A percentile compares a stretch with the other conserved stretches of the same genome.
Evolutionary conservation across 1,140 invertebrate genomes (phyloP).

Genomic region (Drosophila eugracilis): DNA sequence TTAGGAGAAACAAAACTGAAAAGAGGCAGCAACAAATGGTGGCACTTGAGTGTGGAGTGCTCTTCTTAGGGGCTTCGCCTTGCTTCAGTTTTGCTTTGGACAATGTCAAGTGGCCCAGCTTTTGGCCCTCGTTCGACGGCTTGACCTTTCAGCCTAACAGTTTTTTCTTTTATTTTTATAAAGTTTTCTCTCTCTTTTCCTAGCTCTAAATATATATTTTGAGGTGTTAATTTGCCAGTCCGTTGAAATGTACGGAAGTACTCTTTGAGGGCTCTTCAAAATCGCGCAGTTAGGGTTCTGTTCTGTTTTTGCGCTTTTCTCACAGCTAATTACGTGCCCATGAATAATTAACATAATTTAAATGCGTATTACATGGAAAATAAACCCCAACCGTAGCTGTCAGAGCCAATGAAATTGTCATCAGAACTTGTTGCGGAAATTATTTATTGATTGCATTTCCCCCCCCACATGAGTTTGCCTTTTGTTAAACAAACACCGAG

Average conservation of each 20-base stretch:
- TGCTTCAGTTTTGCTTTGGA: constrained; percentile 31
- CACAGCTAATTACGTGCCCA: constrained; percentile 32
- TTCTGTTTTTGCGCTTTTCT: constrained; percentile 3
- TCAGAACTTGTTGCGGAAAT: constrained; percentile 71
- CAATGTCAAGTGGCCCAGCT: constrained; percentile 66
- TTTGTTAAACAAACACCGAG: constrained; percentile 28
- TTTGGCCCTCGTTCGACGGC: constrained; percentile 36
- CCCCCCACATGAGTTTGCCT: constrained; percentile 3
- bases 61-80: constrained; percentile 47
- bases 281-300: constrained; percentile 18
- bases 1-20: constrained; percentile 14
- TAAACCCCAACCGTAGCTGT: constrained; percentile 10
- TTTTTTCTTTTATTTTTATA: constrained; percentile 20
- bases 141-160: constrained; percentile 61
- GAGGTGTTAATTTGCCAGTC: constrained; percentile 70
- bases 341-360: constrained; percentile 61
- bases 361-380: constrained; percentile 45
- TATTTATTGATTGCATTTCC: constrained; percentile 66
- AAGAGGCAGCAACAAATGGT: constrained; percentile 28
- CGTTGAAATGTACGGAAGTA: constrained; percentile 21
- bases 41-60: constrained; percentile 32
- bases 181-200: not conserved
- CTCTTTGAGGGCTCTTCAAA: constrained; percentile 13
- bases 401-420: constrained; percentile 53
- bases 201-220: constrained; percentile 39